Evolutionary conservation across 2,113 vertebrate genomes (phyloP), one percentile per base, ranked within the genome.

Genomic region (Solea solea): DNA sequence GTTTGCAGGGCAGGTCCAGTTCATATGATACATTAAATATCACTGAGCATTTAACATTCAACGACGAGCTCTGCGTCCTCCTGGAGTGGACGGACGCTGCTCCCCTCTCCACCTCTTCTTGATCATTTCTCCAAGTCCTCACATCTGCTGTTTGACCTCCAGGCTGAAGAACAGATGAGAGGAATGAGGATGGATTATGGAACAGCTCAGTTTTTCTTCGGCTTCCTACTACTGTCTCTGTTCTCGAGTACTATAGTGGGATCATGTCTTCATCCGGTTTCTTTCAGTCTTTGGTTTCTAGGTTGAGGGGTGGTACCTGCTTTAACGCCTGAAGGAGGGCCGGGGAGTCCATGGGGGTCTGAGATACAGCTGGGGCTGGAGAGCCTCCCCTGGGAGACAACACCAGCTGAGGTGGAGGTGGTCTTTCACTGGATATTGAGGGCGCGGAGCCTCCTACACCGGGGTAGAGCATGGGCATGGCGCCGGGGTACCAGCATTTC

Each of bases 271-370:
- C 82, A 3, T 2, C 16, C 49, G 16, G 46, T 52, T 28, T 72
- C 45, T 54, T 64, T 96, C 89, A 99, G 95, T 98, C 98, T 96
- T 98, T 99, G 96, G 97, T 95, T 96, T 99, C 97, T 86, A 96
- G 89, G 94, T 96, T 96, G 88, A 98, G 93, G 63, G 95, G 95
- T 39, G 97, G 96, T 70, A 98, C 95, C 80, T 98, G 97, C 92
- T 98, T 98, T 78, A 98, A 92, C 55, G 95, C 96, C 54, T 98
- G 97, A 68, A 98, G 94, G 81, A 99, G 93, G 42, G 95, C 94
- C 0, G 97, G 97, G 48, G 97, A 98, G 93, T 99, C 97, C 85
- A 98, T 94, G 28, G 96, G 91, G 40, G 94, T 93, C 60, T 94
- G 96, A 56, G 89, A 77, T 8, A 85, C 74, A 67, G 74, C 65